phyloP scores from a whole-genome alignment of 2,797 vertebrate genomes.

The Chelon auratus region DNA sequence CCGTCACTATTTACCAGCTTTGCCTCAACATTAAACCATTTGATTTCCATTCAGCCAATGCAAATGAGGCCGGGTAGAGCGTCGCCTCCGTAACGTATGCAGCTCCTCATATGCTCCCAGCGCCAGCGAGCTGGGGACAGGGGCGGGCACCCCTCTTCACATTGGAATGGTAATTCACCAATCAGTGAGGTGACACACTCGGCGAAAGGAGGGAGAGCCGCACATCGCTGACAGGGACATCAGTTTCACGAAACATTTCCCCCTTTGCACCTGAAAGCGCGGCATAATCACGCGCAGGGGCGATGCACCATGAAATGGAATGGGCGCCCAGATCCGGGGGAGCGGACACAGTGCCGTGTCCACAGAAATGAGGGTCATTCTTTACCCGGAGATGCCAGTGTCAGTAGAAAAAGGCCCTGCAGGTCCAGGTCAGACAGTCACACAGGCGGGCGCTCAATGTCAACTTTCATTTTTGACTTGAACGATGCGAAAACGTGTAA shows the following conservation, averaged over 20 bases:
- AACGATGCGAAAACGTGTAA: constrained; percentile 2
- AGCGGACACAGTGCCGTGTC: constrained; percentile 87
- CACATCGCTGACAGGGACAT: constrained; percentile 90
- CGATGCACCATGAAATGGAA: constrained; percentile 92
- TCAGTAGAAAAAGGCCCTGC: constrained; percentile 66
- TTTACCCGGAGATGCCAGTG: constrained; percentile 78
- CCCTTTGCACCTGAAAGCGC: constrained; percentile 90
- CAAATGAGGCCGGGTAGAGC: constrained; percentile 83
- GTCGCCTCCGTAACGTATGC: constrained; percentile 88
- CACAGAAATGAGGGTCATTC: constrained; percentile 90
- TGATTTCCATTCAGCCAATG: constrained; percentile 88
- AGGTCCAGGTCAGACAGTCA: constrained; percentile 59
- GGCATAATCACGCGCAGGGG: constrained; percentile 88
- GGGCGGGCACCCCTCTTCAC: constrained; percentile 81
- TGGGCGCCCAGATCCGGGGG: constrained; percentile 87
- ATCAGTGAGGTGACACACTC: constrained; percentile 90
- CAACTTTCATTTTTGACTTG: constrained; percentile 32
- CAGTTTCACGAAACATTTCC: constrained; percentile 94
- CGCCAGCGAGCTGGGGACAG: constrained; percentile 65
- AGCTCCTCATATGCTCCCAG: constrained; percentile 81
- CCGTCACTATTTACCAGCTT: constrained; percentile 82
- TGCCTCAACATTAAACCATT: constrained; percentile 78
- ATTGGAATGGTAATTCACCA: constrained; percentile 91
- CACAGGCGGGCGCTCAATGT: constrained; percentile 30
- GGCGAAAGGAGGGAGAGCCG: constrained; percentile 84